Evolutionary conservation across 2,113 vertebrate genomes (phyloP).

Genomic region (Axis porcinus): DNA sequence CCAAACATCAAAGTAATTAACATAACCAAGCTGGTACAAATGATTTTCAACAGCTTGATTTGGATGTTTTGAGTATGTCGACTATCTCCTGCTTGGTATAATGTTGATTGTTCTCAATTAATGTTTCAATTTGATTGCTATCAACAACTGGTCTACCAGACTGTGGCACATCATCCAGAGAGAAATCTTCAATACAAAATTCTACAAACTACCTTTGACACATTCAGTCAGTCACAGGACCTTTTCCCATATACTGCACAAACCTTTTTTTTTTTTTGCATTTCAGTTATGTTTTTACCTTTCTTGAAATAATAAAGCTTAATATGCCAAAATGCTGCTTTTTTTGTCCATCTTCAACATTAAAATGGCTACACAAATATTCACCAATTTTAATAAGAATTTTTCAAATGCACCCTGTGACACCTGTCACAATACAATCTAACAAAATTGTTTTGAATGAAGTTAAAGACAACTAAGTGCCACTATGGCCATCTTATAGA

Average conservation of each 20-base stretch:
- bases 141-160: background rate
- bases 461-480: background rate
- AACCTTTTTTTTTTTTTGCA: background rate
- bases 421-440: background rate
- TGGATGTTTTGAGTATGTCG: background rate
- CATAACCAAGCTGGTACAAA: background rate
- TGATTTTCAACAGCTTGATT: background rate
- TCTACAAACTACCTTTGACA: background rate
- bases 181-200: background rate
- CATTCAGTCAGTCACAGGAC: background rate
- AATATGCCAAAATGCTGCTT: background rate
- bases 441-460: background rate
- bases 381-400: background rate
- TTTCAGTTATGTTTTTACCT: background rate
- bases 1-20: background rate
- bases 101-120: background rate
- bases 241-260: background rate
- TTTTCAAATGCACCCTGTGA: background rate
- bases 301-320: background rate
- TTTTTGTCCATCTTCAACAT: background rate
- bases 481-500: background rate
- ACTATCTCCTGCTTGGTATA: background rate
- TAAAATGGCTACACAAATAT: background rate
- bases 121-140: background rate
- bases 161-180: background rate